Evolutionary conservation across 2,113 vertebrate species (phyloP).

Genomic region (Xenopus borealis): DNA sequence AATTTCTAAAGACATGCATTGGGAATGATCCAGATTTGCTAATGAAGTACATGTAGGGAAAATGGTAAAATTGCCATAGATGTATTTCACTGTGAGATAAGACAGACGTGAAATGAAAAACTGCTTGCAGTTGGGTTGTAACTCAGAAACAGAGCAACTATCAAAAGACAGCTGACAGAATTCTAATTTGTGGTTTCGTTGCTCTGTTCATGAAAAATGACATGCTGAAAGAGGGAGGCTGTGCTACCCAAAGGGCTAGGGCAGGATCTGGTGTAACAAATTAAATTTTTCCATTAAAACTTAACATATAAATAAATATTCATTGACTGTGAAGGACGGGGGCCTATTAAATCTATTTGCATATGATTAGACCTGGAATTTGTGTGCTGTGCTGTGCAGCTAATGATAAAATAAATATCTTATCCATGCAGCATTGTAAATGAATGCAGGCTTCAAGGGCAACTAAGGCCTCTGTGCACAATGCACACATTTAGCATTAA

Average conservation of each 20-base stretch:
- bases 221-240: neutral
- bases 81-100: slow-evolving; percentile 19
- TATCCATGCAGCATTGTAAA: too few relatives aligned
- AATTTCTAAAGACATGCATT: slow-evolving; percentile 52
- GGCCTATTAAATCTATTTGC: too few relatives aligned
- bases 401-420: too few relatives aligned
- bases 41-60: slow-evolving; percentile 47
- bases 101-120: slow-evolving; percentile 9
- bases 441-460: too few relatives aligned
- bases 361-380: too few relatives aligned
- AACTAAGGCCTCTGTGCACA: too few relatives aligned
- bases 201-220: neutral
- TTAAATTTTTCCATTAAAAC: neutral
- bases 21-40: slow-evolving; percentile 55
- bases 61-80: neutral
- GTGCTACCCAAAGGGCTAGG: neutral
- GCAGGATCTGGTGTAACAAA: neutral
- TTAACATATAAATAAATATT: too few relatives aligned
- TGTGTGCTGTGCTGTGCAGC: too few relatives aligned
- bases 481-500: too few relatives aligned
- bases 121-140: slow-evolving; percentile 1
- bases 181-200: slow-evolving; percentile 10
- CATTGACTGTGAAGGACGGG: too few relatives aligned
- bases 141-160: neutral
- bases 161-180: slow-evolving; percentile 10